phyloP scores from a whole-genome alignment of 2,888 invertebrate species.

The Lutraria lutraria region DNA sequence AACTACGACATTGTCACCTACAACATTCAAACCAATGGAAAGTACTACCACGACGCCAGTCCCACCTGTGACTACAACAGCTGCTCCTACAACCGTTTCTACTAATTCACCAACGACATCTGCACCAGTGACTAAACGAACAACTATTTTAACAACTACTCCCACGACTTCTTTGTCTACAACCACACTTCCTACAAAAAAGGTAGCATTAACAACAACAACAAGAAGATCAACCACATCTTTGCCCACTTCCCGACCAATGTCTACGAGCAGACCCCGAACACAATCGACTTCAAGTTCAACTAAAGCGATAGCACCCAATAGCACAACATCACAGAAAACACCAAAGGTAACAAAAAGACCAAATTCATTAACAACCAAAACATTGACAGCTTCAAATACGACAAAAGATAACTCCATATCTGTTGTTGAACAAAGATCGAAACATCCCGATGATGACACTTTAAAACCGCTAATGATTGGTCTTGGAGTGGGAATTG shows the following conservation, averaged over 20 bases:
- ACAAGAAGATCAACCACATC: neutral
- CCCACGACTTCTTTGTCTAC: constrained; percentile 26
- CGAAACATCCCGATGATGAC: constrained; percentile 62
- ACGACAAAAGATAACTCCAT: too few relatives aligned
- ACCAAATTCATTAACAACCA: too few relatives aligned
- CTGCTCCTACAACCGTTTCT: neutral
- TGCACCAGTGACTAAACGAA: constrained; percentile 6
- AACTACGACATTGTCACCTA: neutral
- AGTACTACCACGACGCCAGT: neutral
- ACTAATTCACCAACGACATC: neutral
- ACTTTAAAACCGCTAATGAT: constrained; percentile 73
- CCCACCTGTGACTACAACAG: constrained; percentile 15
- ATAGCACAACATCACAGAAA: neutral
- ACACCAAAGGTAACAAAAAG: constrained; percentile 10
- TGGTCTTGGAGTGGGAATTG: constrained; percentile 72
- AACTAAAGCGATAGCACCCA: constrained; percentile 25
- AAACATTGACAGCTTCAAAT: too few relatives aligned
- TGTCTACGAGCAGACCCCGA: constrained; percentile 33
- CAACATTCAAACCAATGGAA: neutral
- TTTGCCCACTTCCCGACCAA: neutral
- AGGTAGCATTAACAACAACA: constrained; percentile 18
- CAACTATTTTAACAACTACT: neutral
- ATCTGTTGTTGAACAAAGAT: constrained; percentile 27
- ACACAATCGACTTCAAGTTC: constrained; percentile 24
- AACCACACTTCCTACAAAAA: constrained; percentile 18